Base-by-base conservation (phyloP, 2,888 invertebrate genomes). In the Athalia cordata region DNA sequence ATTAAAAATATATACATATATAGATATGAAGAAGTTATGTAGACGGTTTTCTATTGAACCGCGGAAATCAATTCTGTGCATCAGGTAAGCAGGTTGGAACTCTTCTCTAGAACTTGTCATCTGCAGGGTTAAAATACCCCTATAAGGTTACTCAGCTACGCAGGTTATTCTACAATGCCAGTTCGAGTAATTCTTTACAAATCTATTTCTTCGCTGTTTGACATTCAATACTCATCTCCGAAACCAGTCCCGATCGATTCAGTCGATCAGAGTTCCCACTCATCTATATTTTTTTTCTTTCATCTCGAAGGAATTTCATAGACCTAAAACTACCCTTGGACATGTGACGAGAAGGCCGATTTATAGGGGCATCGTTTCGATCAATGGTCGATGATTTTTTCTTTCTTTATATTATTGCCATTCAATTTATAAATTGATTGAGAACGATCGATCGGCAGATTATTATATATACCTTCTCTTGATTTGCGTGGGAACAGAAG, bases 181-280 rank as follows among this genome's bases (percentile, higher is more conserved):
- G 67, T 74, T 68, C 78, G 77, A 66, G 80, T 82, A 80, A 80
- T 67, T 64, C 82, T 82, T 86, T 88, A 87, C 85, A 89, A 89
- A 89, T 89, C 89, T 89, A 86, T 88, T 87, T 89, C 87, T 45
- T 13, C n/a, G 83, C 88, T 89, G 89, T 89, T 89, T 89, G 89
- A 89, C 89, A 87, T 84, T 88, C 87, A 87, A 89, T 89, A 83
- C 87, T 80, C 79, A 67, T 78, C 81, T 29, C 82, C 81, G 64
- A 79, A 81, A 84, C 81, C 80, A 82, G 83, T 85, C 83, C 83
- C 83, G 78, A 82, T 83, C 84, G 84, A 86, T 86, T 84, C 82
- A 83, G 86, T 83, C 83, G 81, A 62, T 79, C 82, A 77, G 79
- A 75, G 78, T 78, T 72, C 76, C 78, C 67, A 66, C 72, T 74